These are phyloP conservation scores for Thymallus thymallus DNA, from an alignment of 2,113 vertebrate genomes.

Conservation along the genomic window DNA sequence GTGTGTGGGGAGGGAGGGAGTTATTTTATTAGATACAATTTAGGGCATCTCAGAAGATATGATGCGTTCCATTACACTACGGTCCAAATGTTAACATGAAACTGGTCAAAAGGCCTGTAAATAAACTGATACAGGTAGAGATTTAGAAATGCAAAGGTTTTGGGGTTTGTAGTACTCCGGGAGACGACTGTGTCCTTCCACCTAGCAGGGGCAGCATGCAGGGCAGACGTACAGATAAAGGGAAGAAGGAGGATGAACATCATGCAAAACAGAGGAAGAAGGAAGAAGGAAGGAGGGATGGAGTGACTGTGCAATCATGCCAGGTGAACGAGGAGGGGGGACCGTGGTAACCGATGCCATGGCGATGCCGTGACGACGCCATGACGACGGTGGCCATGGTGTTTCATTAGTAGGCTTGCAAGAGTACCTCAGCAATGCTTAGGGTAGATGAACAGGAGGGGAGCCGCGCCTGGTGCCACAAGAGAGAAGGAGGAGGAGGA, in stretches of 20 bases:
- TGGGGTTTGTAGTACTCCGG: conserved; percentile 25
- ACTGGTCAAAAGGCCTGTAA: neutral
- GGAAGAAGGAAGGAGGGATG: conserved; percentile 69
- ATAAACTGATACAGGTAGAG: conserved; percentile 26
- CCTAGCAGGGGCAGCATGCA: conserved; percentile 72
- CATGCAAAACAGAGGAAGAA: conserved; percentile 73
- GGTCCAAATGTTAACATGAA: conserved; percentile 33
- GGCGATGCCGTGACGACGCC: conserved; percentile 36
- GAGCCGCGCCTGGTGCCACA: conserved; percentile 96
- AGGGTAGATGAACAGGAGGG: conserved; percentile 99
- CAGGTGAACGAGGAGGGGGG: neutral
- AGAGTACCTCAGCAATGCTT: conserved; percentile 99
- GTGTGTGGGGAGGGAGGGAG: conserved; percentile 15
- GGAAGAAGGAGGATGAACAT: conserved; percentile 47
- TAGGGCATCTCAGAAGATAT: neutral
- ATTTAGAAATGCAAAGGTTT: conserved; percentile 30
- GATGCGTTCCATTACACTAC: conserved; percentile 7
- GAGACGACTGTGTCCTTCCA: conserved; percentile 21
- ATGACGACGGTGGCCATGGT: conserved; percentile 40
- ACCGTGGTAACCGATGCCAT: conserved; percentile 30
- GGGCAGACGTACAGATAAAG: conserved; percentile 17
- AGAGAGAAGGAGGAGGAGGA: conserved; percentile 43
- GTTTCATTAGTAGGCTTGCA: conserved; percentile 84
- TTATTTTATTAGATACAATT: conserved; percentile 23
- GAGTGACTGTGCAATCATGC: conserved; percentile 49